Percentiles rank a stretch among this genome's conserved stretches.
Evolutionary conservation across 2,888 invertebrate genomes (phyloP).

Genomic region (Matsumyia berberina): DNA sequence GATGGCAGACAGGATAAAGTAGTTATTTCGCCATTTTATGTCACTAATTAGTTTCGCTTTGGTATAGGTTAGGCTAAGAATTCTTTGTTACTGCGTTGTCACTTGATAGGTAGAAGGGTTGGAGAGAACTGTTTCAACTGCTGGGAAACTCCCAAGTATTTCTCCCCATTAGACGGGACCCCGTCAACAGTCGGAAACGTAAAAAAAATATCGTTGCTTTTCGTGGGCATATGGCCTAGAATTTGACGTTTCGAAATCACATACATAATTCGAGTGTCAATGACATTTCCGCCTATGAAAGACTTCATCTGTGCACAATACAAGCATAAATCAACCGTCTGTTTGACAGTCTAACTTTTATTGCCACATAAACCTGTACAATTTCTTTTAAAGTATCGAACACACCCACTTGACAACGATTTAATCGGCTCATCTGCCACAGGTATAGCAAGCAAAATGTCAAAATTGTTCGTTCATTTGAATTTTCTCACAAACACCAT

Average conservation of each 20-base stretch:
- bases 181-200: too few relatives aligned
- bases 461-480: slow-evolving; percentile 3
- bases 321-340: slow-evolving; percentile 1
- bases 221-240: too few relatives aligned
- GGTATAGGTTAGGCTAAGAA: not conserved
- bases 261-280: not conserved
- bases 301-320: not conserved
- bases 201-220: too few relatives aligned
- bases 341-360: slow-evolving; percentile 6
- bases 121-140: too few relatives aligned
- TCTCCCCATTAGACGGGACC: too few relatives aligned
- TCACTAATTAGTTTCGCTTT: not conserved
- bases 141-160: too few relatives aligned
- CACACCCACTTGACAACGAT: slow-evolving; percentile 1
- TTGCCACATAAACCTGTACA: slow-evolving; percentile 6
- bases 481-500: not conserved
- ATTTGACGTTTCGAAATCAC: not conserved
- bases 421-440: slow-evolving; percentile 35
- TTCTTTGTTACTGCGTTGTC: too few relatives aligned
- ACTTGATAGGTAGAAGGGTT: too few relatives aligned
- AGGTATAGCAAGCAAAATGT: not conserved
- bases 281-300: slow-evolving; percentile 20
- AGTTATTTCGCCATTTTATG: not conserved
- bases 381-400: not conserved
- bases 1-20: not conserved